Conservation (phyloP, 1,140 invertebrate genomes). For the Solenopsis fugax region DNA sequence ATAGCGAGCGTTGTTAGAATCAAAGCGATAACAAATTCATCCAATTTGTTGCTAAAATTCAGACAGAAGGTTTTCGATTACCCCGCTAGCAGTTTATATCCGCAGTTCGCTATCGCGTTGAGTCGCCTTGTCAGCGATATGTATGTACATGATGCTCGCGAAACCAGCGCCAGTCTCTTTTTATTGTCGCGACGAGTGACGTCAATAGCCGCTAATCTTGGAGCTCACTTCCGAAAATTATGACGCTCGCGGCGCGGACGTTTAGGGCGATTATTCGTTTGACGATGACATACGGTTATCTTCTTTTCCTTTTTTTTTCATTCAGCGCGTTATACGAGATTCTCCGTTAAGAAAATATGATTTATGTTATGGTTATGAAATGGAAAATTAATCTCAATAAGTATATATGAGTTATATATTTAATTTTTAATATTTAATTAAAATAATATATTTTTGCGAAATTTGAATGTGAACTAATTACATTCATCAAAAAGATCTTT, state of each 20-base stretch:
- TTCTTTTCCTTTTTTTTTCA: background rate
- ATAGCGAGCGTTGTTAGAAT: background rate
- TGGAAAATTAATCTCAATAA: background rate
- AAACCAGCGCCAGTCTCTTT: slow-evolving; percentile 61
- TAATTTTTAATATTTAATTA: background rate
- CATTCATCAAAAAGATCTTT: too few species aligned
- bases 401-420: background rate
- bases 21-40: background rate
- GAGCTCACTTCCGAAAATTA: slow-evolving; percentile 74
- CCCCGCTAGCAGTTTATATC: background rate
- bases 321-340: background rate
- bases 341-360: background rate
- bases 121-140: slow-evolving; percentile 62
- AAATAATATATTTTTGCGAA: background rate
- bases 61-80: background rate
- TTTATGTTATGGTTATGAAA: background rate
- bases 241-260: slow-evolving; percentile 43
- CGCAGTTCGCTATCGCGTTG: slow-evolving; percentile 54
- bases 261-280: slow-evolving; percentile 71
- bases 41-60: background rate
- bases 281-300: slow-evolving; percentile 55
- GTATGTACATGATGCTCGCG: slow-evolving; percentile 33
- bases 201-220: slow-evolving; percentile 74
- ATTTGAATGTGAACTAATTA: background rate
- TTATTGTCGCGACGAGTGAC: slow-evolving; percentile 72